Evolutionary conservation across 2,113 vertebrate species (phyloP).

Genomic region (Ceuthmochares aereus): DNA sequence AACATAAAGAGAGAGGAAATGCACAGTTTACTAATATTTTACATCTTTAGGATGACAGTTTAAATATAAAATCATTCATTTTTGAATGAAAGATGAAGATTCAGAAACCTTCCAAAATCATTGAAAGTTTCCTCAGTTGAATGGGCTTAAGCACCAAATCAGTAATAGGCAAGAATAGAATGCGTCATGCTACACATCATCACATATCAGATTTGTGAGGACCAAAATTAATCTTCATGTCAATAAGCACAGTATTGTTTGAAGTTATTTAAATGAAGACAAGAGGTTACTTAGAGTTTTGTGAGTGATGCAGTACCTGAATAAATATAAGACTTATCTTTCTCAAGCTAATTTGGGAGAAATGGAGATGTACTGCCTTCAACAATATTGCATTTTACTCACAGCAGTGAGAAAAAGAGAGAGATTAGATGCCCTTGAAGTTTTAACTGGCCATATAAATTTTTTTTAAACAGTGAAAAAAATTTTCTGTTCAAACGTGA

Average conservation of each 20-base stretch:
- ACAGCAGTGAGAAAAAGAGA: not conserved
- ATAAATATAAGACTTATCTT: not conserved
- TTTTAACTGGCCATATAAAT: not conserved
- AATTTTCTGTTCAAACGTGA: not conserved
- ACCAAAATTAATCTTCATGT: not conserved
- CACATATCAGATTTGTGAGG: not conserved
- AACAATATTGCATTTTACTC: not conserved
- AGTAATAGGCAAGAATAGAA: not conserved
- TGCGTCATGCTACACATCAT: not conserved
- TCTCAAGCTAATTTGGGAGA: not conserved
- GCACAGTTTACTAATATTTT: not conserved
- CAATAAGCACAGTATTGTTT: not conserved
- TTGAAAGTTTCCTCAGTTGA: not conserved
- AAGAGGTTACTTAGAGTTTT: not conserved
- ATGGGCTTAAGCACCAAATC: not conserved
- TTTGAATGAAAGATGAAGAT: too few species aligned
- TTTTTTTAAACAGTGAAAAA: not conserved
- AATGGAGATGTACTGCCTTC: not conserved
- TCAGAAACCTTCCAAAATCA: not conserved
- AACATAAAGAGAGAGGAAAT: not conserved
- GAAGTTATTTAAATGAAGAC: not conserved
- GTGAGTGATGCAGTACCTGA: not conserved
- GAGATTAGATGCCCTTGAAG: not conserved
- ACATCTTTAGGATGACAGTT: not conserved
- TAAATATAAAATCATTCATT: not conserved